Evolutionary conservation across 2,888 invertebrate species (phyloP).

Genomic region (Drosophila paramelanica): DNA sequence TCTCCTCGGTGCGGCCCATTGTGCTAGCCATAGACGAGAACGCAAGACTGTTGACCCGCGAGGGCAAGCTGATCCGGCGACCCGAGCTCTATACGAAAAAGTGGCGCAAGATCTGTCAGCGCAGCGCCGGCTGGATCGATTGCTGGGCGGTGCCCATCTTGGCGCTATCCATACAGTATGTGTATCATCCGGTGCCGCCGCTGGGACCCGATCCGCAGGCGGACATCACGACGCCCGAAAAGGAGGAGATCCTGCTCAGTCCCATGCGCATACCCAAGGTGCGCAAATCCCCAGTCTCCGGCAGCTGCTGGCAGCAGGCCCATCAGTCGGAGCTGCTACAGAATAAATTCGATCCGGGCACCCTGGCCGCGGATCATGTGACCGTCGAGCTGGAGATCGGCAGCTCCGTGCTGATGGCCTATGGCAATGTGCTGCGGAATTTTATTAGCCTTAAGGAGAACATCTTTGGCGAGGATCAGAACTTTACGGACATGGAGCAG

Average conservation of each 20-base stretch:
- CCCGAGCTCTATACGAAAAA: conserved; percentile 87
- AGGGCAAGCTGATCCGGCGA: conserved; percentile 87
- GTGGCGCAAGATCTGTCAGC: conserved; percentile 93
- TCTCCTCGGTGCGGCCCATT: conserved; percentile 93
- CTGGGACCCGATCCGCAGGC: conserved; percentile 95
- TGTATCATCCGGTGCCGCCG: conserved; percentile 96
- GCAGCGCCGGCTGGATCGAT: conserved; percentile 93
- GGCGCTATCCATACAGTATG: conserved; percentile 95
- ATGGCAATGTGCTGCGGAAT: conserved; percentile 95
- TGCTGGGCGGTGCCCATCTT: conserved; percentile 98
- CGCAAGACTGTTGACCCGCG: conserved; percentile 92
- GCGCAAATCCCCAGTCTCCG: conserved; percentile 89
- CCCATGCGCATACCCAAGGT: conserved; percentile 95
- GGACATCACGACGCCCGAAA: conserved; percentile 96
- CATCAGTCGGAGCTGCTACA: conserved; percentile 86
- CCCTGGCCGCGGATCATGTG: conserved; percentile 94
- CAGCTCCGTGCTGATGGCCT: conserved; percentile 95
- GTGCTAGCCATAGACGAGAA: conserved; percentile 94
- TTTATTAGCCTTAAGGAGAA: conserved; percentile 97
- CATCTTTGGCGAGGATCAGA: conserved; percentile 98
- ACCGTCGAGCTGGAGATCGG: conserved; percentile 97
- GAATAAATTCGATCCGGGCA: conserved; percentile 94
- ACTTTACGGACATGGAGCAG: conserved; percentile 96
- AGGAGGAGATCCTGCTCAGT: conserved; percentile 95
- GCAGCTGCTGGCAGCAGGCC: conserved; percentile 88